These are phyloP conservation scores for Micronisus gabar DNA, from an alignment of 2,113 vertebrate genomes.

Conservation along the genomic window DNA sequence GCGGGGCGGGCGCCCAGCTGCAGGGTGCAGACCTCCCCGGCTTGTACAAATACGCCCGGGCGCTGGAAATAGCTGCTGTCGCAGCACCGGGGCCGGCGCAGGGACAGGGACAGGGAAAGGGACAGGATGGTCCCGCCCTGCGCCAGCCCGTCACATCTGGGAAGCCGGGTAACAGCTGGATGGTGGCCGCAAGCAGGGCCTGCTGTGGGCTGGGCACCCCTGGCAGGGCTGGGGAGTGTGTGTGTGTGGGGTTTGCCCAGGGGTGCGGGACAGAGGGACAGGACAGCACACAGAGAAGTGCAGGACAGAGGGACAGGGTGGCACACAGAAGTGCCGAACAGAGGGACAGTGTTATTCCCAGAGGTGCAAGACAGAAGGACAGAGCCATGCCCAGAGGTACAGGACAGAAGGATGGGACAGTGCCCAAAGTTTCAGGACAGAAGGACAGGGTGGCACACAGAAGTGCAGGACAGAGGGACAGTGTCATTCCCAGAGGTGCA, in stretches of 20 bases:
- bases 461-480: not conserved
- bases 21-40: not conserved
- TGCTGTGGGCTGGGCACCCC: not conserved
- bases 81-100: not conserved
- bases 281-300: accelerated
- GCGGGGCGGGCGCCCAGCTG: not conserved
- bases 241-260: not conserved
- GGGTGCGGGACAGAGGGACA: not conserved
- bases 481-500: no score
- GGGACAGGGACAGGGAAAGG: not conserved
- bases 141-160: not conserved
- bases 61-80: constrained; percentile 40
- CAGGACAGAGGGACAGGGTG: not conserved
- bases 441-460: not conserved
- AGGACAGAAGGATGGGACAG: not conserved
- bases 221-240: not conserved
- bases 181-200: not conserved
- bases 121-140: not conserved
- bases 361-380: not conserved
- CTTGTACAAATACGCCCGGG: not conserved
- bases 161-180: not conserved
- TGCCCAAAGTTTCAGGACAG: not conserved
- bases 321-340: no score
- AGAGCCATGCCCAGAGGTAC: accelerated
- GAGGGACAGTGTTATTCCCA: no score